These are phyloP conservation scores for Mustela lutreola DNA, from an alignment of 2,113 vertebrate genomes.

Conservation along the genomic window DNA sequence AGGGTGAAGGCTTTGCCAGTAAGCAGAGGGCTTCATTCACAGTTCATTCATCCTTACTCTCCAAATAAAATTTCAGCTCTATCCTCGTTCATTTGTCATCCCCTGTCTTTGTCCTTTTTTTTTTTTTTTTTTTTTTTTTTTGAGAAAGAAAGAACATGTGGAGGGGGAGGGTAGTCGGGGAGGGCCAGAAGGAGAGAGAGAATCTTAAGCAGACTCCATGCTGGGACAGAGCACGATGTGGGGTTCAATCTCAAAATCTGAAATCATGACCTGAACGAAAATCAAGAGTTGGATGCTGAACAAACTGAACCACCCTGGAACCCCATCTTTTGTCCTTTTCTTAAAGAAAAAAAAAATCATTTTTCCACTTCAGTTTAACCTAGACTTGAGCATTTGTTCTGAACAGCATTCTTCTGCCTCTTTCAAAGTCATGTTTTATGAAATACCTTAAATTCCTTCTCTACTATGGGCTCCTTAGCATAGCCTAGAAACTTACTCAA, in stretches of 20 bases:
- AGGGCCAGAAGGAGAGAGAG: neutral
- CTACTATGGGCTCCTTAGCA: neutral
- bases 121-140: no score
- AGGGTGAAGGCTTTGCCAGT: neutral
- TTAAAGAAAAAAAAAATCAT: neutral
- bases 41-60: neutral
- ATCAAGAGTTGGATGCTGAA: neutral
- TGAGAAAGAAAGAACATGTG: neutral
- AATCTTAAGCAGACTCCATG: neutral
- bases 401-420: neutral
- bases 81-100: neutral
- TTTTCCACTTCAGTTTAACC: neutral
- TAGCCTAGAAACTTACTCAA: neutral
- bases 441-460: neutral
- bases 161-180: accelerated
- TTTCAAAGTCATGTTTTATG: neutral
- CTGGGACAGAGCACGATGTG: neutral
- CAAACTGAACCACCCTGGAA: neutral
- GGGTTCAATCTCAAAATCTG: neutral
- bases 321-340: neutral
- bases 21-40: neutral
- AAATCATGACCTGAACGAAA: neutral
- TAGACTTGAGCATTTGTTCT: neutral
- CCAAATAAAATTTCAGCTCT: neutral
- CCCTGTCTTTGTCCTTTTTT: neutral